Base-by-base conservation (phyloP, 2,797 vertebrate genomes). In the Mastacembelus armatus region DNA sequence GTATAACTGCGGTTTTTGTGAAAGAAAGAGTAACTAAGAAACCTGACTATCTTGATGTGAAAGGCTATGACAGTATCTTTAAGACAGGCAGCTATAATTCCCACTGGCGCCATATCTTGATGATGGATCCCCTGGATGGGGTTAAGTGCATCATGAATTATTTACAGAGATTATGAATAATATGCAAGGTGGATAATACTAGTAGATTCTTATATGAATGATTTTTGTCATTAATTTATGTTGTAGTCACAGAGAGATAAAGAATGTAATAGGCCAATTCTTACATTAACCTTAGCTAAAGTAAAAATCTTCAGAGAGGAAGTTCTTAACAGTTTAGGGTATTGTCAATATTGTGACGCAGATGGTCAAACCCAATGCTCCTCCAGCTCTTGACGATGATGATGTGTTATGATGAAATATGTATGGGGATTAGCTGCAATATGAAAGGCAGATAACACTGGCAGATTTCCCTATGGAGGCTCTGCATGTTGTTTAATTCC, bases 401-500 rank as follows among this genome's bases (percentile, higher is more conserved):
- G 61, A 72, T 35, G 60, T 3, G 10, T 22, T 48, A 30, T 48
- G 61, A 84, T 77, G 52, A 78, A 74, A 38, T 65, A 56, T 65
- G 47, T 47, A 33, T 45, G 42, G 36, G 71, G 81, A 85, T 89
- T 85, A 85, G 63, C 14, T 8, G 21, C 0, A 59, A 81, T 80
- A 64, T 68, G 70, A 73, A 81, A 67, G 55, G 47, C 49, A 74
- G 87, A 88, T 85, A 73, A 80, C 58, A 29, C 62, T 12, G 39
- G n/a, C 33, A 39, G 21, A 74, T 71, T 61, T 79, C 68, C 75
- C 66, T 18, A 38, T 10, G n/a, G 77, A 75, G 58, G 47, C 68
- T 59, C 39, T 54, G 3, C 18, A 43, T 83, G 77, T 75, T 84
- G 84, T 77, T 71, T 85, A 82, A 88, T 81, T 77, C 73, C 56